A percentile compares a stretch with the other conserved stretches of the same genome.
These are phyloP conservation scores for Formica selysi DNA, from an alignment of 1,140 invertebrate species.

Conservation along the genomic window DNA sequence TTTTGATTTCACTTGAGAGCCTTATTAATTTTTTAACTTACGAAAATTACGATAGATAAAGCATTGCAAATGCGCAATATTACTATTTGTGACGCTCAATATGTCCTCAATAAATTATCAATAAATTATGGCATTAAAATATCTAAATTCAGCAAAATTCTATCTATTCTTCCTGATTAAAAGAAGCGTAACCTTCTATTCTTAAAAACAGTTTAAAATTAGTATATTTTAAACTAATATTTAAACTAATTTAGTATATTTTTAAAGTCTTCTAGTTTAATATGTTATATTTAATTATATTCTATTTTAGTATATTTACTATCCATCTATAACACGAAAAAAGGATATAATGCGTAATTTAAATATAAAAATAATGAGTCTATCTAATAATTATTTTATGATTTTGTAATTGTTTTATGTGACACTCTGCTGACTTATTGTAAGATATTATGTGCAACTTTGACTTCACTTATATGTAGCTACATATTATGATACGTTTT, in stretches of 20 bases:
- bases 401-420: neutral
- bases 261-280: too few species aligned
- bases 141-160: neutral
- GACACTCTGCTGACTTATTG: neutral
- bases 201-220: neutral
- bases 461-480: neutral
- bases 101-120: neutral
- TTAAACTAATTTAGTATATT: neutral
- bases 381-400: neutral
- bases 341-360: neutral
- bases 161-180: neutral
- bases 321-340: neutral
- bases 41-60: neutral
- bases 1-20: too few species aligned
- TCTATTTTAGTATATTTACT: neutral
- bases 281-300: too few species aligned
- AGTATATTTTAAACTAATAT: too few species aligned
- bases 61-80: neutral
- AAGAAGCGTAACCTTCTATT: neutral
- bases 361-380: neutral
- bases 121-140: neutral
- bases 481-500: neutral
- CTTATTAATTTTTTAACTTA: too few species aligned
- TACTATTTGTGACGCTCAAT: neutral
- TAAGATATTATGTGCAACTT: neutral